Evolutionary conservation across 2,888 invertebrate genomes (phyloP), one percentile per base, ranked within the genome.

Genomic region (Atethmia centrago): DNA sequence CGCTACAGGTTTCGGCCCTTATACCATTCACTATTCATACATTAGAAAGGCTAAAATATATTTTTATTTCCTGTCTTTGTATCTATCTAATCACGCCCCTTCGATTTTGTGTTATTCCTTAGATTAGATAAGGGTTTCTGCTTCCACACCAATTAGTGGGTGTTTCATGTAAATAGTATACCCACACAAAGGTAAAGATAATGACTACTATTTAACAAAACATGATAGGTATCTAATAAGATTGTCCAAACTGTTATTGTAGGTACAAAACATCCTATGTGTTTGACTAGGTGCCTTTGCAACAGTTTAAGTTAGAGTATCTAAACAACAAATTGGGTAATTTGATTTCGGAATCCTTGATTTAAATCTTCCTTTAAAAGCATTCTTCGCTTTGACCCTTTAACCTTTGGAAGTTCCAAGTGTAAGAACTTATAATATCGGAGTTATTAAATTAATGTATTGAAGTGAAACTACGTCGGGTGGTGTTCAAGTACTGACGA

Each of bases 1-100:
- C 95, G 95, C 95, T 90, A 96, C 95, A 95, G 95, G 95, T 95
- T 94, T 95, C 90, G 93, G 94, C 90, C 93, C 90, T 91, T 92
- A 85, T 85, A 88, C 79, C 87, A 88, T 87, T 87, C 81, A 88
- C 83, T 87, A 82, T 89, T 90, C 89, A 88, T 76, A 75, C 53
- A 81, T 76, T 81, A 77, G 69, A 84, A 83, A 85, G 56, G 42
- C 80, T 83, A 80, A 85, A 84, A 83, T 77, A 71, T 62, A 73
- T 65, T 75, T 71, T 56, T 70, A 74, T 75, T 66, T 83, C 47
- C 53, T 40, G 21, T 55, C 36, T 71, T 25, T 21, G 21, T 21
- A 19, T 14, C 10, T 31, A 51, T 51, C 51, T 64, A 21, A 49
- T 62, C 28, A 36, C 19, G n/a, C 16, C 5, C 16, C 10, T 63